A percentile compares a stretch with the other conserved stretches of the same genome.
Conservation (phyloP, 2,113 vertebrate genomes). For the Bufo bufo region DNA sequence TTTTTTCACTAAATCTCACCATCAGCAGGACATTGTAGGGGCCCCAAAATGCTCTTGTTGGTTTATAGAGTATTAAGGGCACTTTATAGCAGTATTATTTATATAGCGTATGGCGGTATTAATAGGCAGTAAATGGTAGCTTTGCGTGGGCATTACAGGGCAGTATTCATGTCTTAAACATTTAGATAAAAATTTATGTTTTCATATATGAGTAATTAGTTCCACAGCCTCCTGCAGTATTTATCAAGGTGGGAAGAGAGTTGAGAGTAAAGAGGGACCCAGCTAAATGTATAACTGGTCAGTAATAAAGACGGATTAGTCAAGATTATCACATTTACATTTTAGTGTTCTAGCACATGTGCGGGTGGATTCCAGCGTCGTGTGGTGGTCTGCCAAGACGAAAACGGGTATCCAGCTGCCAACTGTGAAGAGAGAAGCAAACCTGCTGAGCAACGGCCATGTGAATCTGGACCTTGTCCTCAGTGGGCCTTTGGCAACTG, state of each 20-base stretch:
- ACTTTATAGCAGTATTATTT: no score
- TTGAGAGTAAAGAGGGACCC: neutral
- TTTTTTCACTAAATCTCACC: no score
- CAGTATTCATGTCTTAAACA: no score
- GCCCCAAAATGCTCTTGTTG: no score
- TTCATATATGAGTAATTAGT: no score
- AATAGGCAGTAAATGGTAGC: neutral
- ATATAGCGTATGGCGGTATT: neutral
- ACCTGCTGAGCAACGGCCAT: slow-evolving; percentile 88
- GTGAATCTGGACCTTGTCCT: slow-evolving; percentile 93
- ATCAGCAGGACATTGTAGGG: no score
- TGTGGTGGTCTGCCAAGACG: slow-evolving; percentile 96
- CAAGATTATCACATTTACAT: neutral
- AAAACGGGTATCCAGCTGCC: slow-evolving; percentile 87
- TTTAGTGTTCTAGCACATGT: slow-evolving; percentile 95
- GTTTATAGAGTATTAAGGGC: no score
- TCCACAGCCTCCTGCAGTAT: neutral
- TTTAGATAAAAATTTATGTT: no score
- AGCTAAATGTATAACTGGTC: neutral
- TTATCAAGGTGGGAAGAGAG: neutral
- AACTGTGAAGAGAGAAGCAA: slow-evolving; percentile 88
- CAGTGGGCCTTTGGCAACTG: slow-evolving; percentile 92
- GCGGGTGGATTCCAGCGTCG: slow-evolving; percentile 96
- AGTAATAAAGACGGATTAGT: neutral
- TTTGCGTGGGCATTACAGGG: neutral